phyloP scores from a whole-genome alignment of 1,140 invertebrate genomes.

The Camponotus vicinus region DNA sequence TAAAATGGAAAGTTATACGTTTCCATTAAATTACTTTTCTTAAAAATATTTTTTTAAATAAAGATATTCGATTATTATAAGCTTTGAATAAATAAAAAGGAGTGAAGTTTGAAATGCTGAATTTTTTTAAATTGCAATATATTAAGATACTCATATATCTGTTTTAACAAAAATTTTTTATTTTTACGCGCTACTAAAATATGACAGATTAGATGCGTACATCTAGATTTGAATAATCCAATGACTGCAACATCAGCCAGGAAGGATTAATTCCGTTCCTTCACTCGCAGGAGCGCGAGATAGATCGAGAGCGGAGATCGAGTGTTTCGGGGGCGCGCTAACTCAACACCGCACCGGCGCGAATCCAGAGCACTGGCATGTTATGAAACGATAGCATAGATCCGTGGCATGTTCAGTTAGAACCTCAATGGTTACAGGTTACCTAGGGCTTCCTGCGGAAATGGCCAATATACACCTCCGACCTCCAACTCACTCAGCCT shows the following conservation, averaged over 20 bases:
- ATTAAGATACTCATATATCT: too few relatives aligned
- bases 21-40: too few relatives aligned
- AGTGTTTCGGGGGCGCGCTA: constrained; percentile 37
- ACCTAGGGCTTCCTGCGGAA: constrained; percentile 85
- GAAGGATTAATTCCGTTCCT: constrained; percentile 7
- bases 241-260: neutral
- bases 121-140: too few relatives aligned
- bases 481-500: constrained; percentile 81
- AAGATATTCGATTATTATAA: too few relatives aligned
- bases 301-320: neutral
- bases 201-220: neutral
- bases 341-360: neutral
- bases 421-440: constrained; percentile 84
- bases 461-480: constrained; percentile 84
- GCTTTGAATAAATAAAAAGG: too few relatives aligned
- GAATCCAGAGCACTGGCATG: constrained; percentile 19
- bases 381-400: constrained; percentile 79
- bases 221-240: neutral
- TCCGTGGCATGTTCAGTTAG: constrained; percentile 80
- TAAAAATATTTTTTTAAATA: too few relatives aligned
- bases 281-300: neutral
- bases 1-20: too few relatives aligned
- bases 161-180: too few relatives aligned
- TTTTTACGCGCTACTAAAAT: too few relatives aligned
- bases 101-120: too few relatives aligned